phyloP scores from a whole-genome alignment of 2,888 invertebrate species.

The Erebia ligea region DNA sequence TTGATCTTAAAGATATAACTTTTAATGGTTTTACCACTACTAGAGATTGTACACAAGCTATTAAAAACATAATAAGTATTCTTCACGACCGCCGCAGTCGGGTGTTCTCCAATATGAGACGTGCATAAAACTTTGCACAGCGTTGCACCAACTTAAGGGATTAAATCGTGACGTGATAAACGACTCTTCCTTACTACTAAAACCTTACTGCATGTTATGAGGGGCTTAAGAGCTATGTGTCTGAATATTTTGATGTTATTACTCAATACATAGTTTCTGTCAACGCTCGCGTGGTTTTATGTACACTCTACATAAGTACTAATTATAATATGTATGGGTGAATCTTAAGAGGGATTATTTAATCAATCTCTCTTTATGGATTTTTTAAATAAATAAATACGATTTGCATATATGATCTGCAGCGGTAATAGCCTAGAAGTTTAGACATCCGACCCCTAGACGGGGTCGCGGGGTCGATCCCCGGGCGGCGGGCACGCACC shows the following conservation, averaged over 20 bases:
- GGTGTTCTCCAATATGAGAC: slow-evolving; percentile 21
- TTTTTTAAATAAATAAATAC: too few species aligned
- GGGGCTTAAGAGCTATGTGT: background rate
- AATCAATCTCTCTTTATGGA: too few species aligned
- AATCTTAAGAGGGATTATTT: background rate
- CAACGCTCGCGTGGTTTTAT: background rate
- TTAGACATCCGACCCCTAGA: too few species aligned
- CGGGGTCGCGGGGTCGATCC: too few species aligned
- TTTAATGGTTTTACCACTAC: background rate
- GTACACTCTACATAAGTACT: background rate
- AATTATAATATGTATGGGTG: background rate
- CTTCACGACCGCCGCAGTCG: background rate
- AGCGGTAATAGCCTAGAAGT: too few species aligned
- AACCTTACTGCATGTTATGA: slow-evolving; percentile 20
- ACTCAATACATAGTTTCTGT: background rate
- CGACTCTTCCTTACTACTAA: slow-evolving; percentile 46
- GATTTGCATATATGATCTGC: too few species aligned
- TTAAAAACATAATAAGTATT: slow-evolving; percentile 9
- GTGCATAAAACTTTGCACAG: slow-evolving; percentile 28
- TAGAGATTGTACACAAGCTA: background rate
- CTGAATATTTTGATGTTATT: slow-evolving; percentile 3
- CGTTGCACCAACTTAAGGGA: slow-evolving; percentile 50
- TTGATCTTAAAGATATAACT: too few species aligned
- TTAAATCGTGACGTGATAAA: slow-evolving; percentile 56
- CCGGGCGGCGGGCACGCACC: too few species aligned